Evolutionary conservation across 2,113 vertebrate species (phyloP).

Genomic region (Silurus glanis): DNA sequence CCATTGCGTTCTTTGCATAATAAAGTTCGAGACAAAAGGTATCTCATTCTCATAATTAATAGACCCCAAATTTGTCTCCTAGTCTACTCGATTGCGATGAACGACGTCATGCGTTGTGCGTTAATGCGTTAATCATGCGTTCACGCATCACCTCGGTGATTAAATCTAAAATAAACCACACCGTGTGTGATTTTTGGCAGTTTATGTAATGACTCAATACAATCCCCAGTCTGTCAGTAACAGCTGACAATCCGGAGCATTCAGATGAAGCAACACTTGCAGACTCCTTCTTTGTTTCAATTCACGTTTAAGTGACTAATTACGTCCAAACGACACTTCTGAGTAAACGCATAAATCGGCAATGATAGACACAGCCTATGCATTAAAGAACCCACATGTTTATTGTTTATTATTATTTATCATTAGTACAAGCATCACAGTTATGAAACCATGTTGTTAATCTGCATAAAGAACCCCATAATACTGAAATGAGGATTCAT

Average conservation of each 20-base stretch:
- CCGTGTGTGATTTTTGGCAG: slow-evolving; percentile 10
- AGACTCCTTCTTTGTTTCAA: neutral
- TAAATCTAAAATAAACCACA: slow-evolving; percentile 25
- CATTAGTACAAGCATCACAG: neutral
- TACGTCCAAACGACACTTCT: neutral
- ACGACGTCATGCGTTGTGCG: neutral
- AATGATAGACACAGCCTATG: neutral
- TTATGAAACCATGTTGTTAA: neutral
- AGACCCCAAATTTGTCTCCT: neutral
- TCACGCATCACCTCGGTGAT: slow-evolving; percentile 3
- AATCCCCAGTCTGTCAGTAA: slow-evolving; percentile 39
- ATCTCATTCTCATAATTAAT: neutral
- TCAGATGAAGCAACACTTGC: slow-evolving; percentile 20
- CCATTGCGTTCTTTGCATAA: neutral
- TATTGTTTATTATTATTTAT: neutral
- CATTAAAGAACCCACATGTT: neutral
- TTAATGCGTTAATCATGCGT: neutral
- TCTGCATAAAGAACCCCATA: neutral
- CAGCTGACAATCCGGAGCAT: slow-evolving; percentile 45
- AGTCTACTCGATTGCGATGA: neutral
- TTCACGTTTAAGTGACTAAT: neutral
- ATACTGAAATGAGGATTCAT: neutral
- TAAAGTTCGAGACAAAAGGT: neutral
- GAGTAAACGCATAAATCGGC: neutral
- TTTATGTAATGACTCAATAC: slow-evolving; percentile 43